Evolutionary conservation across 2,888 invertebrate genomes (phyloP).

Genomic region (Eristalinus sepulchralis): DNA sequence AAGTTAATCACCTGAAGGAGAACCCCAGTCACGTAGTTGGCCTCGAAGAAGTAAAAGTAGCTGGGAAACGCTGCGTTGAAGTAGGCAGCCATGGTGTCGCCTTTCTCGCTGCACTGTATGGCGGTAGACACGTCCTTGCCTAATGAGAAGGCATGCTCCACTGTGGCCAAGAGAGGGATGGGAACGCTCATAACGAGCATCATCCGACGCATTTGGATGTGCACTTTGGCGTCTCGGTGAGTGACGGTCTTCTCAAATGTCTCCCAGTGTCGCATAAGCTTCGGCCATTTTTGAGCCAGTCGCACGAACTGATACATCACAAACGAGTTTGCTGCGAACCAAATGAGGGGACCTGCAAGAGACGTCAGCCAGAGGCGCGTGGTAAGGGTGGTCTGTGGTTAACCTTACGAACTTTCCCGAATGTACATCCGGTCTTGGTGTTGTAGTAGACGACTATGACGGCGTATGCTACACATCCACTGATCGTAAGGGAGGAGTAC

Average conservation of each 20-base stretch:
- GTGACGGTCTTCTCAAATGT: constrained; percentile 75
- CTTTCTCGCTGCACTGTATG: constrained; percentile 77
- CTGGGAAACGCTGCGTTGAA: constrained; percentile 81
- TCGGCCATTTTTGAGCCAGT: constrained; percentile 81
- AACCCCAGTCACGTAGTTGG: constrained; percentile 82
- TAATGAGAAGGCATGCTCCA: constrained; percentile 83
- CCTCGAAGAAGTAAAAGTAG: constrained; percentile 82
- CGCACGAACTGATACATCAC: constrained; percentile 77
- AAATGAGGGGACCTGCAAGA: constrained; percentile 68
- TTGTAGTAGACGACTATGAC: constrained; percentile 43
- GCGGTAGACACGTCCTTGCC: constrained; percentile 82
- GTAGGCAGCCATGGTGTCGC: constrained; percentile 76
- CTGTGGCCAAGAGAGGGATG: constrained; percentile 50
- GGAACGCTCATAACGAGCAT: constrained; percentile 33
- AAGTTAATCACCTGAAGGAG: constrained; percentile 78
- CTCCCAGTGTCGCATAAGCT: constrained; percentile 80
- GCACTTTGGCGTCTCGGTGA: constrained; percentile 1
- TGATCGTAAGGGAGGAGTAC: constrained; percentile 32
- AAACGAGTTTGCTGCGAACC: constrained; percentile 64
- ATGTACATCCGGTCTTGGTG: constrained; percentile 25
- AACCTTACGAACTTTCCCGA: constrained; percentile 57
- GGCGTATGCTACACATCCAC: constrained; percentile 13
- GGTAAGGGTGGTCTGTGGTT: no score
- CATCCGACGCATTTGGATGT: constrained; percentile 27
- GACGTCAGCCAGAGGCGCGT: not conserved